Percentiles rank a stretch among this genome's conserved stretches.
phyloP scores from a whole-genome alignment of 53 echinoderm and acorn worm genomes.

The Mesocentrotus franciscanus region DNA sequence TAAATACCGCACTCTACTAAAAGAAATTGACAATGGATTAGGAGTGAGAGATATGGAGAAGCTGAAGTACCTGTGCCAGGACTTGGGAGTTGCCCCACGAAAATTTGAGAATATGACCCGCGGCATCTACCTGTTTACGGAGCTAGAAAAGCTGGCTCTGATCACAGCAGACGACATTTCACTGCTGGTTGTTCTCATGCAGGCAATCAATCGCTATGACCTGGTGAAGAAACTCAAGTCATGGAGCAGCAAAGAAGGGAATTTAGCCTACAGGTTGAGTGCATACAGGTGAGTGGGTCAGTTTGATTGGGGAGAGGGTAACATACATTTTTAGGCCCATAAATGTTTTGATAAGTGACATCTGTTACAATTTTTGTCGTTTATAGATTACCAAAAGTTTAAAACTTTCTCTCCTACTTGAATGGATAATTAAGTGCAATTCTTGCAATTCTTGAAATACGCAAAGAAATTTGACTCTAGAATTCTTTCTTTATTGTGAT shows the following conservation, averaged over 20 bases:
- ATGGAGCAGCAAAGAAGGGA: slow-evolving; percentile 56
- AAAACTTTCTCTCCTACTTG: background rate
- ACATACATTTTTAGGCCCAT: background rate
- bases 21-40: slow-evolving; percentile 71
- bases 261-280: slow-evolving; percentile 33
- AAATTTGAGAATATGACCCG: slow-evolving; percentile 61
- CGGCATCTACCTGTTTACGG: slow-evolving; percentile 64
- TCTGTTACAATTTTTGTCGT: background rate
- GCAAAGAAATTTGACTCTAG: no score
- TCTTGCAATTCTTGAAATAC: no score
- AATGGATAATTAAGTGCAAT: no score
- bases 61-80: slow-evolving; percentile 70
- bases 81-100: slow-evolving; percentile 67
- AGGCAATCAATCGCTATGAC: slow-evolving; percentile 67
- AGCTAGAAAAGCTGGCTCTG: slow-evolving; percentile 47
- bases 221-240: slow-evolving; percentile 57
- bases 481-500: no score
- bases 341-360: background rate
- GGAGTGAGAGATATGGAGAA: slow-evolving; percentile 71
- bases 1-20: slow-evolving; percentile 67
- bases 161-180: slow-evolving; percentile 61
- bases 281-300: slow-evolving; percentile 18
- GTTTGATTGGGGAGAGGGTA: background rate
- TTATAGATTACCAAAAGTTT: background rate
- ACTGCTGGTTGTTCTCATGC: slow-evolving; percentile 68